Conservation (phyloP, 2,888 invertebrate genomes). For the Linhomoeus sp. region DNA sequence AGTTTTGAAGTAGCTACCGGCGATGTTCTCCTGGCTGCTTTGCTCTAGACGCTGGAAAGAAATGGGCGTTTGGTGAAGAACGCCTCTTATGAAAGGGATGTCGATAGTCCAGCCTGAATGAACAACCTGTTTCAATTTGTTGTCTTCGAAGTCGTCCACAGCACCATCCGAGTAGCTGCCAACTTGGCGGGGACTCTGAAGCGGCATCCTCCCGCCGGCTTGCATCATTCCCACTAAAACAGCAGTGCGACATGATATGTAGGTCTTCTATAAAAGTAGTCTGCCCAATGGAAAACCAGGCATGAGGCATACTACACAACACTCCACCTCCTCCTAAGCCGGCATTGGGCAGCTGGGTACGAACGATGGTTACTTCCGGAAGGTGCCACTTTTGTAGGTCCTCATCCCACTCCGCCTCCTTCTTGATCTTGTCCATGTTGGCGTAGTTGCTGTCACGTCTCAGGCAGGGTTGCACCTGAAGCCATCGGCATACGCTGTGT, state of each 20-base stretch:
- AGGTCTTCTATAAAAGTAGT: too few relatives aligned
- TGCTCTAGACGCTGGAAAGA: slow-evolving; percentile 36
- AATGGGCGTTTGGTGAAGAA: too few relatives aligned
- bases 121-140: not conserved
- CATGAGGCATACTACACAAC: too few relatives aligned
- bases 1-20: slow-evolving; percentile 52
- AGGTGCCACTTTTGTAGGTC: slow-evolving; percentile 49
- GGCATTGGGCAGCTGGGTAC: slow-evolving; percentile 47
- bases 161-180: slow-evolving; percentile 2
- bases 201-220: slow-evolving; percentile 13
- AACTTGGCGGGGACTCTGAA: slow-evolving; percentile 9
- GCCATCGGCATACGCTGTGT: too few relatives aligned
- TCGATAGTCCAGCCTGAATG: not conserved
- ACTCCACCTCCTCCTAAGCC: not conserved
- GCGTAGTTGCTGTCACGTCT: slow-evolving; percentile 52
- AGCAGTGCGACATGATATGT: too few relatives aligned
- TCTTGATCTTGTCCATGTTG: slow-evolving; percentile 48
- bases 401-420: slow-evolving; percentile 51
- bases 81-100: not conserved
- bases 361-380: slow-evolving; percentile 44
- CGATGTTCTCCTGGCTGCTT: slow-evolving; percentile 42
- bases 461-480: slow-evolving; percentile 42
- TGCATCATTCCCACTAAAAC: slow-evolving; percentile 10
- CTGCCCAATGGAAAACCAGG: too few relatives aligned
- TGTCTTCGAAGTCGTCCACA: not conserved